Evolutionary conservation across 2,113 vertebrate species (phyloP).

Genomic region (Ailuropoda melanoleuca): DNA sequence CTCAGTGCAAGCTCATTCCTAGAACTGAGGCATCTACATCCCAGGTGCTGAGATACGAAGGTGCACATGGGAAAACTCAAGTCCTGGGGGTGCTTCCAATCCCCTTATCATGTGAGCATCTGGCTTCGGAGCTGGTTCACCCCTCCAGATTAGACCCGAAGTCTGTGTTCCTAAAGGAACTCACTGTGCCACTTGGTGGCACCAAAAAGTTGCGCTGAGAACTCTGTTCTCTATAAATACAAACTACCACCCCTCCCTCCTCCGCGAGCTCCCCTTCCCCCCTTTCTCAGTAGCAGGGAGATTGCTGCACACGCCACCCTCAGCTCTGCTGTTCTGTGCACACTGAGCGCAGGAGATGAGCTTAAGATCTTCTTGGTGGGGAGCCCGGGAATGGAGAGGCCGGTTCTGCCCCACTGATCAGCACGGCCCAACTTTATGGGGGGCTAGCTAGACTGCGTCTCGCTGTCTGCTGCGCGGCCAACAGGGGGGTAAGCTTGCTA

Average conservation of each 20-base stretch:
- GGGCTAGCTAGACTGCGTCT: constrained; percentile 51
- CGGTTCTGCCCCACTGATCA: constrained; percentile 38
- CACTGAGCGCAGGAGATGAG: constrained; percentile 59
- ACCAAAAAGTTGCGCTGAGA: constrained; percentile 86
- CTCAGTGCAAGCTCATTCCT: neutral
- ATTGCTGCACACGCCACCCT: constrained; percentile 72
- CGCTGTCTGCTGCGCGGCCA: constrained; percentile 38
- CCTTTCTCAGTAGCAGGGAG: constrained; percentile 64
- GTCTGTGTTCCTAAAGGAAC: constrained; percentile 79
- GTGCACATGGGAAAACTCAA: neutral
- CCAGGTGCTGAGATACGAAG: neutral
- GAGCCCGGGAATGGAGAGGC: constrained; percentile 36
- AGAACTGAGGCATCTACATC: neutral
- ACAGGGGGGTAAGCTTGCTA: constrained; percentile 73
- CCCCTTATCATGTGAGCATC: constrained; percentile 30
- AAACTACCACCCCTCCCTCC: constrained; percentile 80
- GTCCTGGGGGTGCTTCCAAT: neutral
- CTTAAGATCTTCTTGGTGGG: constrained; percentile 60
- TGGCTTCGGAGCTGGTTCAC: neutral
- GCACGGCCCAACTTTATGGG: constrained; percentile 52
- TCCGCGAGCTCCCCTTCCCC: constrained; percentile 51
- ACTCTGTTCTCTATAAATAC: constrained; percentile 80
- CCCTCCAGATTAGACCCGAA: constrained; percentile 57
- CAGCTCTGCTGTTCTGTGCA: constrained; percentile 69
- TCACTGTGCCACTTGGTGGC: constrained; percentile 86